Percentiles rank a stretch among this genome's conserved stretches.
phyloP scores from a whole-genome alignment of 1,140 invertebrate species.

The Orussus abietinus region DNA sequence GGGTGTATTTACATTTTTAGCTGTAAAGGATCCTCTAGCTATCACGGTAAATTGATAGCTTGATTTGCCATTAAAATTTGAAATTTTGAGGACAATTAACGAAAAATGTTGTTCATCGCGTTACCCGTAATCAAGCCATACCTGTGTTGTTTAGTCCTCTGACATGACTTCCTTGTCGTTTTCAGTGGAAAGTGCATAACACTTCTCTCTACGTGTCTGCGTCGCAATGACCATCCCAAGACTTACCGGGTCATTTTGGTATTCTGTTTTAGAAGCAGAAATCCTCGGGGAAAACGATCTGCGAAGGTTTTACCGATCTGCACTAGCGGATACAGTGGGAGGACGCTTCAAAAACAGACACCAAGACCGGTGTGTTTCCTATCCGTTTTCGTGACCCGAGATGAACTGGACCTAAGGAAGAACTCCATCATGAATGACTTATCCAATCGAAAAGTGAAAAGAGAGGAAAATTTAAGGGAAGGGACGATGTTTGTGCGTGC shows the following conservation, averaged over 20 bases:
- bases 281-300: conserved; percentile 49
- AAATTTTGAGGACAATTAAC: too few relatives aligned
- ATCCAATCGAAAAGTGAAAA: conserved; percentile 26
- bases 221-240: not conserved
- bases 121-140: too few relatives aligned
- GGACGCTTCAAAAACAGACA: conserved; percentile 25
- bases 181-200: not conserved
- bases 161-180: too few relatives aligned
- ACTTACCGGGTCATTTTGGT: conserved; percentile 14
- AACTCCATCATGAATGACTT: conserved; percentile 37
- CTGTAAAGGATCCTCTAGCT: too few relatives aligned
- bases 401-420: conserved; percentile 26
- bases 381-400: conserved; percentile 27
- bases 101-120: conserved; percentile 3
- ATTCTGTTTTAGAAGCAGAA: conserved; percentile 50
- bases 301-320: conserved; percentile 50
- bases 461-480: too few relatives aligned
- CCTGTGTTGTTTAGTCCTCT: too few relatives aligned
- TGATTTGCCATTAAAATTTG: too few relatives aligned
- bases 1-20: too few relatives aligned
- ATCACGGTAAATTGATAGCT: too few relatives aligned
- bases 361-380: conserved; percentile 21
- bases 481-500: not conserved
- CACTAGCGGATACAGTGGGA: conserved; percentile 32
- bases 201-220: not conserved